Evolutionary conservation across 2,888 invertebrate species (phyloP).

Genomic region (Drosophila algonquin): DNA sequence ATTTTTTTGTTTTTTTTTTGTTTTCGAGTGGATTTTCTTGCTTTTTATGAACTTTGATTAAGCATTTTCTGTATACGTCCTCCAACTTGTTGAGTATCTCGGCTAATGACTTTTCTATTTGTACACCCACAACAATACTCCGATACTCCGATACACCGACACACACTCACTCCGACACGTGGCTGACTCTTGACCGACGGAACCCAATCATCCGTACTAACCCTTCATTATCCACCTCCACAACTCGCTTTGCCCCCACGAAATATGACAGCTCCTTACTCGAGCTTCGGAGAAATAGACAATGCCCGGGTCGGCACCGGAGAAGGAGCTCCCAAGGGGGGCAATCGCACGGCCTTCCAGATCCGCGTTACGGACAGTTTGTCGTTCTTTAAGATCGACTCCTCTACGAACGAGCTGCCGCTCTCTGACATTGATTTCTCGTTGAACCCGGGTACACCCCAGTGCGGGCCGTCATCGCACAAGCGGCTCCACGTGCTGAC

Average conservation of each 20-base stretch:
- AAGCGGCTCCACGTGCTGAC: conserved; percentile 51
- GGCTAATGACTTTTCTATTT: conserved; percentile 71
- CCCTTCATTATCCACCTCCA: conserved; percentile 11
- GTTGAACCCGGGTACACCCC: conserved; percentile 80
- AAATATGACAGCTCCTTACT: background rate
- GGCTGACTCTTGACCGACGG: conserved; percentile 30
- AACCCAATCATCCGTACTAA: conserved; percentile 4
- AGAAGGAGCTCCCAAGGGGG: conserved; percentile 27
- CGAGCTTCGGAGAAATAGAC: conserved; percentile 43
- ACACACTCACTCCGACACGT: conserved; percentile 9
- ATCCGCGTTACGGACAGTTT: conserved; percentile 79
- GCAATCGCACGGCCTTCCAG: conserved; percentile 64
- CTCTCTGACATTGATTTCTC: conserved; percentile 86
- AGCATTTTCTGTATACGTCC: conserved; percentile 21
- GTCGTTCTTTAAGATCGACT: conserved; percentile 84
- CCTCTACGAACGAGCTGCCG: conserved; percentile 89
- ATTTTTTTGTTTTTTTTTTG: conserved; percentile 2
- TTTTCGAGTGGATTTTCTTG: conserved; percentile 14
- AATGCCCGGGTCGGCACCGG: conserved; percentile 28
- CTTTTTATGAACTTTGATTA: conserved; percentile 7
- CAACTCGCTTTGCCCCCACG: background rate
- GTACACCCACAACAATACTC: conserved; percentile 33
- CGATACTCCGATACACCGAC: conserved; percentile 5
- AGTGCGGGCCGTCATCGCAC: conserved; percentile 31
- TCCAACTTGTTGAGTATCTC: conserved; percentile 49